Percentiles rank a stretch among this genome's conserved stretches.
Conservation (phyloP, 1,140 invertebrate genomes). For the Antheraea mylitta region DNA sequence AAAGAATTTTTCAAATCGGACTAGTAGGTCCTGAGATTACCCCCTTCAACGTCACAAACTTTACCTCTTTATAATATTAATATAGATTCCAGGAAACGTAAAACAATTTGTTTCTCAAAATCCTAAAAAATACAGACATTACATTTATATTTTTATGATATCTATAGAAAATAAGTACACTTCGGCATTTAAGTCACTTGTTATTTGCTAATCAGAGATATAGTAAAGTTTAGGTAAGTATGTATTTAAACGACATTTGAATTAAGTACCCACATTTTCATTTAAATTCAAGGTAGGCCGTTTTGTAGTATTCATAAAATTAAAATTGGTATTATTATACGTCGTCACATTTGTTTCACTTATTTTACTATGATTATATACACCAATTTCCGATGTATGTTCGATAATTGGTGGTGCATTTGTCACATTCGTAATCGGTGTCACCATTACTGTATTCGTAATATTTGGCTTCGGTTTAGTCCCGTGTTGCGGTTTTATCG, state of each 20-base stretch:
- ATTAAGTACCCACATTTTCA: not conserved
- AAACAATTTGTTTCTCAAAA: too few species aligned
- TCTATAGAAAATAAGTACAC: too few species aligned
- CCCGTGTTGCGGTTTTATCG: slow-evolving; percentile 77
- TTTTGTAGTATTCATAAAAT: not conserved
- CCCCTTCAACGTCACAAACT: too few species aligned
- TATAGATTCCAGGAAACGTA: too few species aligned
- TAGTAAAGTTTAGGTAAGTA: not conserved
- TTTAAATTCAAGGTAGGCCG: not conserved
- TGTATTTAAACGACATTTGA: not conserved
- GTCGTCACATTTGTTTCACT: not conserved
- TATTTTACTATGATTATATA: not conserved
- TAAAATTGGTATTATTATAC: not conserved
- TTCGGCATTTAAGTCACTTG: not conserved
- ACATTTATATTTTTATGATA: too few species aligned
- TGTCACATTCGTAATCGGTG: not conserved
- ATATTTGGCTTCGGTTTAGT: slow-evolving; percentile 64
- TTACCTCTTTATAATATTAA: too few species aligned
- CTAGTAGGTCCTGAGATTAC: too few species aligned
- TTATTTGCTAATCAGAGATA: not conserved
- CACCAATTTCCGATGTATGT: not conserved
- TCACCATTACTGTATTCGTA: slow-evolving; percentile 28
- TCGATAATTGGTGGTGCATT: not conserved
- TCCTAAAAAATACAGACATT: too few species aligned
- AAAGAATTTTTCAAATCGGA: too few species aligned